Conservation (phyloP, 2,888 invertebrate species). For the Scaptomyza polygonia region DNA sequence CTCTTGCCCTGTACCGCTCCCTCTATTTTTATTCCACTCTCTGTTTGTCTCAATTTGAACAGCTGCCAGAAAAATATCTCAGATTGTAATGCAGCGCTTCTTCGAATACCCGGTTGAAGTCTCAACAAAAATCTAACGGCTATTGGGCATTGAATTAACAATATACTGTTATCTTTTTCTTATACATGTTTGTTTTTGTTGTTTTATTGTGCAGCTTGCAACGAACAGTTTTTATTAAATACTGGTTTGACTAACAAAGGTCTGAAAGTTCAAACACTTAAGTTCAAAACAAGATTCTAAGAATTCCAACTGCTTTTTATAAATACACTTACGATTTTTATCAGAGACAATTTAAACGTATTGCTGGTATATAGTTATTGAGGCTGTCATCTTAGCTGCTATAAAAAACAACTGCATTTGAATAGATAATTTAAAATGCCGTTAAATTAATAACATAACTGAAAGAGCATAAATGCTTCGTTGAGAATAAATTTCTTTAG, state of each 20-base stretch:
- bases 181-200: neutral
- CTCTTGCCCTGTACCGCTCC: slow-evolving; percentile 7
- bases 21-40: neutral
- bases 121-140: slow-evolving; percentile 19
- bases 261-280: neutral
- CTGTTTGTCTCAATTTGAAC: slow-evolving; percentile 50
- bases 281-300: neutral
- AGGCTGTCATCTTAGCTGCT: neutral
- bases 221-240: neutral
- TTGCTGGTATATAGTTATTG: too few species aligned
- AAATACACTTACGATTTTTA: too few species aligned
- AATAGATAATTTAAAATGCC: neutral
- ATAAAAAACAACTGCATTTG: too few species aligned
- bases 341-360: too few species aligned
- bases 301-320: neutral
- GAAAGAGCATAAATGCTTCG: slow-evolving; percentile 10
- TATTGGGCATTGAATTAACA: slow-evolving; percentile 17
- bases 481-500: slow-evolving; percentile 19
- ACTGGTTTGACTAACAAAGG: slow-evolving; percentile 3
- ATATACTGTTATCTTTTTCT: neutral
- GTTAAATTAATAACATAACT: too few species aligned
- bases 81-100: slow-evolving; percentile 20
- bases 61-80: slow-evolving; percentile 54
- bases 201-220: slow-evolving; percentile 13
- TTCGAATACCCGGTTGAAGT: slow-evolving; percentile 7